A percentile compares a stretch with the other conserved stretches of the same genome.
Evolutionary conservation across 2,113 vertebrate genomes (phyloP).

Genomic region (Aspiorhynchus laticeps): DNA sequence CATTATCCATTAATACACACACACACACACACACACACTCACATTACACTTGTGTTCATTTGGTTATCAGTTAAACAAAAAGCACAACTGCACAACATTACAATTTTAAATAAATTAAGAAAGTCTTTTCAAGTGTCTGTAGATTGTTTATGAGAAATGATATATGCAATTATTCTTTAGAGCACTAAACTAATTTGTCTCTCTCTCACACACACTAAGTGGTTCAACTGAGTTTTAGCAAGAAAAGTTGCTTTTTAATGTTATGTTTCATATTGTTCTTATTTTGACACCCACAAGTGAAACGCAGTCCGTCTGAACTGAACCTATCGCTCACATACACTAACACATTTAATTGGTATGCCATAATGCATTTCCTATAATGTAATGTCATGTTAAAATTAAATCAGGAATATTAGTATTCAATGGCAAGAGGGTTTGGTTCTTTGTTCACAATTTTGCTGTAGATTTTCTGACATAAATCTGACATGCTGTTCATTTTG

Average conservation of each 20-base stretch:
- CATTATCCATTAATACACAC: background rate
- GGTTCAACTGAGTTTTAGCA: background rate
- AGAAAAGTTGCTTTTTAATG: background rate
- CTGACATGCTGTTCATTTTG: too few species aligned
- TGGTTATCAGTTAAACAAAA: background rate
- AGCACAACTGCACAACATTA: background rate
- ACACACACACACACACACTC: background rate
- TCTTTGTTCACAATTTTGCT: background rate
- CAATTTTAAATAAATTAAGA: background rate
- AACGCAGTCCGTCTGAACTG: background rate
- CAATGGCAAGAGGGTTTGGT: background rate
- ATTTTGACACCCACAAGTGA: background rate
- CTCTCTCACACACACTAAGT: background rate
- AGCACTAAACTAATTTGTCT: background rate
- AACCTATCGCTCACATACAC: background rate
- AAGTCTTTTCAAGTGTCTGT: background rate
- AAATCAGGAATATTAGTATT: background rate
- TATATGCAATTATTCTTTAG: background rate
- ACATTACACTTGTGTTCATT: background rate
- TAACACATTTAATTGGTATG: background rate
- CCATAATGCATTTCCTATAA: background rate
- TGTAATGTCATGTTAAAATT: background rate
- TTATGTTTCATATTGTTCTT: background rate
- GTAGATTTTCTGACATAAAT: background rate
- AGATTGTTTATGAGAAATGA: background rate